Conservation (phyloP, 2,797 vertebrate genomes). For the Ceryle rudis region DNA sequence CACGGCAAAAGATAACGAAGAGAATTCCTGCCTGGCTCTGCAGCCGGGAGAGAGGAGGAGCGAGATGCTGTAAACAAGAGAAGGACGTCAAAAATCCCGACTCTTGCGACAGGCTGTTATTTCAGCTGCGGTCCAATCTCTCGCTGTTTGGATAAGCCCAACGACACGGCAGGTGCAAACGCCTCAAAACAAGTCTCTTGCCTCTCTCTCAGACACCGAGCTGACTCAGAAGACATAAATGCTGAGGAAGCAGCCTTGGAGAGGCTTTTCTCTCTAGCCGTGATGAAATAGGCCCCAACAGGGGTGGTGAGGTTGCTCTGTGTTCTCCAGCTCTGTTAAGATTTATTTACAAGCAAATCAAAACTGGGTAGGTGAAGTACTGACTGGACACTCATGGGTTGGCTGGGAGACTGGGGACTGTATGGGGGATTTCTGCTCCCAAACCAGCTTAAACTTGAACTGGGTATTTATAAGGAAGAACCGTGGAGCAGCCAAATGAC, state of each 20-base stretch:
- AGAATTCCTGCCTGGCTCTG: slow-evolving; percentile 67
- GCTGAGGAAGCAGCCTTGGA: background rate
- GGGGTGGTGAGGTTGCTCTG: background rate
- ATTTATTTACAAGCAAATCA: background rate
- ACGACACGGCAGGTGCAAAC: slow-evolving; percentile 67
- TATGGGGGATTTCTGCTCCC: background rate
- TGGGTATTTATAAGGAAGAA: background rate
- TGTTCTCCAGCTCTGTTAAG: background rate
- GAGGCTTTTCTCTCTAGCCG: background rate
- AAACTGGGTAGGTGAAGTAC: background rate
- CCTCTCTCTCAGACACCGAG: background rate
- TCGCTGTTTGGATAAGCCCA: slow-evolving; percentile 68
- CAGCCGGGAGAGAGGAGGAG: background rate
- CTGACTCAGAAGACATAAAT: slow-evolving; percentile 15
- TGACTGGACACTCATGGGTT: background rate
- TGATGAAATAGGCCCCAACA: background rate
- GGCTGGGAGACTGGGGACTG: background rate
- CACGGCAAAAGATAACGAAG: slow-evolving; percentile 65
- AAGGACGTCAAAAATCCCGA: slow-evolving; percentile 44
- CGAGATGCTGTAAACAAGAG: slow-evolving; percentile 62
- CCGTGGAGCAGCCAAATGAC: rapidly evolving
- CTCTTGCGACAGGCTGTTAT: slow-evolving; percentile 61
- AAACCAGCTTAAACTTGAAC: background rate
- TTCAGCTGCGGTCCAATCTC: slow-evolving; percentile 65
- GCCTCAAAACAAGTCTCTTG: slow-evolving; percentile 13